Base-by-base conservation (phyloP, 2,888 invertebrate species). In the Drosophila anomelani region DNA sequence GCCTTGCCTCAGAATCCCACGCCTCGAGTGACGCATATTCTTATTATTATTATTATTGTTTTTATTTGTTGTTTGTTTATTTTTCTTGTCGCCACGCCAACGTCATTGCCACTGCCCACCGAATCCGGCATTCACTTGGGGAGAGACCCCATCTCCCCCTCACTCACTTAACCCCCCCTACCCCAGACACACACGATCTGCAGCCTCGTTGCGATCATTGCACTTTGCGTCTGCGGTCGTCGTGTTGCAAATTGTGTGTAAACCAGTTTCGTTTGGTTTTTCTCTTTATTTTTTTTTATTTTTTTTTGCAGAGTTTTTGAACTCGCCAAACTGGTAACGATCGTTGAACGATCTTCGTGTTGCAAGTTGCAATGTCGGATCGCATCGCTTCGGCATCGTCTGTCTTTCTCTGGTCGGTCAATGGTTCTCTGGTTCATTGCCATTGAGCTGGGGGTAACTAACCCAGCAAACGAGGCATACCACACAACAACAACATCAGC, bases 371-470 rank as follows among this genome's bases (percentile, higher is more conserved):
- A 71, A 60, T 56, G 63, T 49, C 39, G 44, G 12, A 29, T 56
- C 4, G 49, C 9, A 34, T 15, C 15, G 58, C 49, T 36, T 59
- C 68, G 63, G 55, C 60, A 67, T 74, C 44, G 80, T 73, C 62
- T 56, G 63, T 59, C 69, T 73, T 61, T 71, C 87, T 78, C 85
- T 73, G 84, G 82, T 84, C 84, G 92, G 92, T 92, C 92, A 92
- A 91, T 92, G 91, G 92, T 91, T 92, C 92, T 92, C 92, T 92
- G 92, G 92, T 92, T 92, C 92, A 92, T 92, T 92, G 92, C 92
- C 92, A 92, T 92, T 90, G 87, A 88, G 85, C 90, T 89, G 88
- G 91, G 90, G 91, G 92, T 91, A 92, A 92, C 91, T 91, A 92
- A 92, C 92, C 92, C 88, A 85, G 75, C 88, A 78, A 78, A 71